These are phyloP conservation scores for Mus minutoides DNA, from an alignment of 2,797 vertebrate genomes.

Conservation along the genomic window DNA sequence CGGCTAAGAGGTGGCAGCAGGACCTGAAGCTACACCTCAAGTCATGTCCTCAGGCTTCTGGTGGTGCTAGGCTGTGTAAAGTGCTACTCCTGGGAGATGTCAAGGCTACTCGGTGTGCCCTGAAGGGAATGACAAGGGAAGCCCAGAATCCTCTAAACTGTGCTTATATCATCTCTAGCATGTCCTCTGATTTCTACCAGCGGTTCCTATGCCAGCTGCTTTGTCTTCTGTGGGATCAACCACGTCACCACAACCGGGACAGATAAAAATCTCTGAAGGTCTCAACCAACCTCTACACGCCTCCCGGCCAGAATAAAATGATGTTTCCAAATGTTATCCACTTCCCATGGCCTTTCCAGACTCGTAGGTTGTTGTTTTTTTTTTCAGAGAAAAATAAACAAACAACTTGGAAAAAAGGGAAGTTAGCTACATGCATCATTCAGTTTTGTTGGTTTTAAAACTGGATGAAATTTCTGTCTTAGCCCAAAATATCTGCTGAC, in stretches of 20 bases:
- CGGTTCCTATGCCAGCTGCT: not conserved
- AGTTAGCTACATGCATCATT: constrained; percentile 31
- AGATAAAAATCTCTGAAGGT: not conserved
- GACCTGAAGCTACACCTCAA: not conserved
- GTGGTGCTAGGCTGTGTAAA: not conserved
- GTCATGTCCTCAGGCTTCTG: not conserved
- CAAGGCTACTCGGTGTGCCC: not conserved
- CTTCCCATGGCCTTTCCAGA: not conserved
- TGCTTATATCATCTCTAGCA: not conserved
- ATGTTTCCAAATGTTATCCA: not conserved
- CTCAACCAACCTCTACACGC: rapidly evolving
- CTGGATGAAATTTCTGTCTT: constrained; percentile 56
- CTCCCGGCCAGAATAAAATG: not conserved
- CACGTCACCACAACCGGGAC: not conserved
- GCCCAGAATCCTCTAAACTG: not conserved
- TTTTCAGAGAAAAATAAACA: constrained; percentile 63
- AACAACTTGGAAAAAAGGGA: constrained; percentile 8
- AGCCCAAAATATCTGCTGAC: constrained; percentile 15
- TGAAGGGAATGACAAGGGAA: not conserved
- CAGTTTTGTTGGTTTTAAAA: constrained; percentile 55
- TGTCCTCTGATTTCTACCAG: not conserved
- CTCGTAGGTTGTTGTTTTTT: not conserved
- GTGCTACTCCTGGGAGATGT: not conserved
- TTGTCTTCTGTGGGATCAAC: not conserved
- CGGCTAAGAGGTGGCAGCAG: not conserved